phyloP scores from a whole-genome alignment of 2,797 vertebrate species.

The Tenualosa ilisha region DNA sequence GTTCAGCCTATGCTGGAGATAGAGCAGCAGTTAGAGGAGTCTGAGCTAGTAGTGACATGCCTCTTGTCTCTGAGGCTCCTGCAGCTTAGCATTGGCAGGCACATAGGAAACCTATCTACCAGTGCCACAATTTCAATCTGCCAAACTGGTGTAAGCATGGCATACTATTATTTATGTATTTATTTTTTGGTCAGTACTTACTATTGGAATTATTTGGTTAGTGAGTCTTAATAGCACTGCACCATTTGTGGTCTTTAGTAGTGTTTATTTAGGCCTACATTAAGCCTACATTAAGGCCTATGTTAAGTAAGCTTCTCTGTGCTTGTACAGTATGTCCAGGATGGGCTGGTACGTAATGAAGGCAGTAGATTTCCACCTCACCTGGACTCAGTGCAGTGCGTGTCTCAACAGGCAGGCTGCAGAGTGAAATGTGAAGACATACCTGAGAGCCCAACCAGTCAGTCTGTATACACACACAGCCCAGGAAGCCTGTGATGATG shows the following conservation, averaged over 20 bases:
- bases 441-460: neutral
- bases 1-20: neutral
- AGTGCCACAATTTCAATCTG: neutral
- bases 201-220: neutral
- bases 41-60: conserved; percentile 38
- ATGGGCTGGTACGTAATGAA: neutral
- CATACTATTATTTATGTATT: neutral
- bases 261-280: neutral
- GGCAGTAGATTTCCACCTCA: conserved; percentile 17
- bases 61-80: conserved; percentile 17
- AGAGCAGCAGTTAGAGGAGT: neutral
- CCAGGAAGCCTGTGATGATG: neutral
- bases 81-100: neutral
- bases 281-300: neutral
- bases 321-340: neutral
- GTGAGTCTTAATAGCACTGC: neutral
- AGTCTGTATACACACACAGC: neutral
- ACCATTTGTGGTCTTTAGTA: neutral
- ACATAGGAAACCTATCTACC: neutral
- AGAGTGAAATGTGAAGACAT: conserved; percentile 10
- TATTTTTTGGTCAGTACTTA: neutral
- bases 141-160: neutral
- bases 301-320: neutral
- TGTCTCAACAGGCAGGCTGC: conserved; percentile 9
- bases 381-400: neutral